Conservation (phyloP, 2,888 invertebrate genomes). For the Andrena chrysosceles region DNA sequence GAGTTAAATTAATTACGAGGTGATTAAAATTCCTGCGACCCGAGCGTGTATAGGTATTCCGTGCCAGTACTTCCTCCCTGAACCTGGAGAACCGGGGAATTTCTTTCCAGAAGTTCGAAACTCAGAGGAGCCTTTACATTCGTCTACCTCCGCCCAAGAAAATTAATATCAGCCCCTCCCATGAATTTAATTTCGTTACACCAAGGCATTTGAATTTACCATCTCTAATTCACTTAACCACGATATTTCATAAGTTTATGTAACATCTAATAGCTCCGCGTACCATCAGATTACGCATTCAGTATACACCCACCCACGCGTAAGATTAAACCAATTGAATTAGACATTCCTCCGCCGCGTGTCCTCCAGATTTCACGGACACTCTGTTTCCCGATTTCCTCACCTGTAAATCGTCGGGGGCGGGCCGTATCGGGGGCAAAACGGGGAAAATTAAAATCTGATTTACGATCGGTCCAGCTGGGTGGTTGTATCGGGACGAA, state of each 20-base stretch:
- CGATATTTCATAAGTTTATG: not conserved
- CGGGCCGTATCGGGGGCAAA: not conserved
- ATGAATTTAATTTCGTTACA: too few species aligned
- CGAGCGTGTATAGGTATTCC: slow-evolving; percentile 30
- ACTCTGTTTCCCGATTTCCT: slow-evolving; percentile 8
- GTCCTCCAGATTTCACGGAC: not conserved
- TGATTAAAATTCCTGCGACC: slow-evolving; percentile 61
- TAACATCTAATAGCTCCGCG: not conserved
- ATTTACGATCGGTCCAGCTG: slow-evolving; percentile 37
- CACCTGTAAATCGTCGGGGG: slow-evolving; percentile 31
- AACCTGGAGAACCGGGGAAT: not conserved
- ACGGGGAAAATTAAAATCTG: slow-evolving; percentile 33
- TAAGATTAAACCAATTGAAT: not conserved
- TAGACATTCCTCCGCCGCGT: not conserved
- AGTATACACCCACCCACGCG: not conserved
- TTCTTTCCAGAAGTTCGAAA: not conserved
- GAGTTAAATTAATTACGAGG: slow-evolving; percentile 63
- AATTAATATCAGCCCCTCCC: too few species aligned
- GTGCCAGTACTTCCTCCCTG: slow-evolving; percentile 20
- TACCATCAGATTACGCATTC: not conserved
- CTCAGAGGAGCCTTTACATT: not conserved
- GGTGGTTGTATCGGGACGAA: not conserved
- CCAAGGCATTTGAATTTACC: not conserved
- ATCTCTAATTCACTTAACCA: not conserved
- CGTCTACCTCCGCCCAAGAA: too few species aligned